Percentiles rank a stretch among this genome's conserved stretches.
Evolutionary conservation across 2,113 vertebrate genomes (phyloP).

Genomic region (Mellivora capensis): DNA sequence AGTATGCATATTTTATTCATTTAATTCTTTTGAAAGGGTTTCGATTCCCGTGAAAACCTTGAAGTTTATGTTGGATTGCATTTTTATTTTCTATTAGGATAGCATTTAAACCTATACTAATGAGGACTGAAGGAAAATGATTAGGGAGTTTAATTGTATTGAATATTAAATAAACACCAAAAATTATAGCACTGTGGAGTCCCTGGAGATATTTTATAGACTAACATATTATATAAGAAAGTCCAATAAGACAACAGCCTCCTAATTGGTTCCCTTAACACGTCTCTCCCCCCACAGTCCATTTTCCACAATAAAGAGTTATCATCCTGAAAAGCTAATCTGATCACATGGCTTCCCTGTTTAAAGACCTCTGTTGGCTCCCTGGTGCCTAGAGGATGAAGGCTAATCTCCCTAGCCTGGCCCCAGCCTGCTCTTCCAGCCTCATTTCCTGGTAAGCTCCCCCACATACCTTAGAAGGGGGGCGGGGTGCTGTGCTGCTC

Average conservation of each 20-base stretch:
- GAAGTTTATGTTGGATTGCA: neutral
- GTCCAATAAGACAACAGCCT: neutral
- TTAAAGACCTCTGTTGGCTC: neutral
- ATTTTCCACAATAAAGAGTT: neutral
- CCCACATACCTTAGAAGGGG: neutral
- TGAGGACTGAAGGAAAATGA: neutral
- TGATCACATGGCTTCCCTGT: neutral
- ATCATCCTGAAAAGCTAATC: neutral
- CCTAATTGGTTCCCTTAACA: neutral
- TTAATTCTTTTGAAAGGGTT: neutral
- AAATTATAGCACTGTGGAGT: neutral
- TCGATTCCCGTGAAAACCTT: neutral
- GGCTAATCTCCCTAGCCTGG: neutral
- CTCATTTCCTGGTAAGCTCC: neutral
- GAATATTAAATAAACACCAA: neutral
- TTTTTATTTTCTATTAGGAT: conserved; percentile 3
- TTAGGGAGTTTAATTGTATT: neutral
- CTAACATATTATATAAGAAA: neutral
- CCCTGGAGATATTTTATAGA: neutral
- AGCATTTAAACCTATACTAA: neutral
- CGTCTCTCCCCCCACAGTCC: neutral
- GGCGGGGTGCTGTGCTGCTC: too few species aligned
- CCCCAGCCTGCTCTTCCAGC: neutral
- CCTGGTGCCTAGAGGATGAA: neutral
- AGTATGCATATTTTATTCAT: neutral